Percentiles rank a stretch among this genome's conserved stretches.
Evolutionary conservation across 2,888 invertebrate species (phyloP).

Genomic region (Eledona agricola): DNA sequence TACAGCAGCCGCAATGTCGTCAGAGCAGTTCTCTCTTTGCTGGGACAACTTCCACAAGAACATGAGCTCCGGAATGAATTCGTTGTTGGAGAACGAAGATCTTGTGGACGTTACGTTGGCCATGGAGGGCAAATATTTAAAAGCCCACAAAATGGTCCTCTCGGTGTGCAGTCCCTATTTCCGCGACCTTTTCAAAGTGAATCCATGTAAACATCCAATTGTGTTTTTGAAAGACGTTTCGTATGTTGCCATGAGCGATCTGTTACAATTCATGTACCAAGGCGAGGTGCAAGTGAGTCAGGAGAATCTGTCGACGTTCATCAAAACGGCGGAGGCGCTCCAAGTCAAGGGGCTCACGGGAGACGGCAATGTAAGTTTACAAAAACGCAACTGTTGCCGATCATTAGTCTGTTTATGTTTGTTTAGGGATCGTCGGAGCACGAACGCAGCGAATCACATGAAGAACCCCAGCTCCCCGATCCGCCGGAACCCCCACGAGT

Average conservation of each 20-base stretch:
- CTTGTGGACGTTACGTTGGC: slow-evolving; percentile 63
- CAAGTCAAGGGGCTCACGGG: slow-evolving; percentile 62
- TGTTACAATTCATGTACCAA: slow-evolving; percentile 70
- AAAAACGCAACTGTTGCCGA: too few species aligned
- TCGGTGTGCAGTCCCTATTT: slow-evolving; percentile 78
- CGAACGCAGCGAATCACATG: slow-evolving; percentile 39
- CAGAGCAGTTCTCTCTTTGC: slow-evolving; percentile 74
- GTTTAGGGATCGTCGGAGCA: slow-evolving; percentile 46
- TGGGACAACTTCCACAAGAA: slow-evolving; percentile 80
- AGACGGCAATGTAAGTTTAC: slow-evolving; percentile 59
- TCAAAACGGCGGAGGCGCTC: slow-evolving; percentile 61
- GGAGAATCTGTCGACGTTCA: slow-evolving; percentile 60
- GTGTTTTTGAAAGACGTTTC: slow-evolving; percentile 69
- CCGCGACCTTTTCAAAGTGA: slow-evolving; percentile 73
- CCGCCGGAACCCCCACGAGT: slow-evolving; percentile 1
- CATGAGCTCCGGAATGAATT: slow-evolving; percentile 72
- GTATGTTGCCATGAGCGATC: slow-evolving; percentile 66
- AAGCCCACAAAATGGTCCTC: slow-evolving; percentile 76
- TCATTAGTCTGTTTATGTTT: slow-evolving; percentile 18
- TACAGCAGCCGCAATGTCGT: too few species aligned
- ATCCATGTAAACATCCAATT: slow-evolving; percentile 75
- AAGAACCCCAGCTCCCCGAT: slow-evolving; percentile 25
- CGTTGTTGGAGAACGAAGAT: slow-evolving; percentile 59
- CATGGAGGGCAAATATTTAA: slow-evolving; percentile 68
- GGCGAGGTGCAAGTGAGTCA: slow-evolving; percentile 65